Percentiles rank a stretch among this genome's conserved stretches.
phyloP scores from a whole-genome alignment of 1,140 invertebrate genomes.

The Euwallacea fornicatus region DNA sequence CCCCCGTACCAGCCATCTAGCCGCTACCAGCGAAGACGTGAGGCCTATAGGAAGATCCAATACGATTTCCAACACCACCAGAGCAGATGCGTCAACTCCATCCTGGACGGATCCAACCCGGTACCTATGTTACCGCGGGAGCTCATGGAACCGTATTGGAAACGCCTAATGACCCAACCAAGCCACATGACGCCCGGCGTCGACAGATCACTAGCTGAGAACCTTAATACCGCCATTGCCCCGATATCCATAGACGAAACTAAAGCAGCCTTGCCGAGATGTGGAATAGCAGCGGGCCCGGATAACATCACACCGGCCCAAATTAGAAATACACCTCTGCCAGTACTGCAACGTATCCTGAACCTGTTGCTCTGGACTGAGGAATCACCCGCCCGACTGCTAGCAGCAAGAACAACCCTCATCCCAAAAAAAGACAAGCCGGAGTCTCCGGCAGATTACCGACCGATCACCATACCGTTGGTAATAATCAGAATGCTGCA shows the following conservation, averaged over 20 bases:
- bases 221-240: background rate
- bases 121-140: background rate
- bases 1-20: background rate
- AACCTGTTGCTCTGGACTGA: background rate
- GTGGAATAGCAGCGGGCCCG: background rate
- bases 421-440: conserved; percentile 8
- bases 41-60: background rate
- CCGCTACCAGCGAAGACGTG: background rate
- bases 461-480: conserved; percentile 13
- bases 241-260: conserved; percentile 5
- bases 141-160: background rate
- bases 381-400: background rate
- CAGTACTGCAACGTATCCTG: background rate
- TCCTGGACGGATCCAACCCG: background rate
- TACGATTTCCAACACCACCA: background rate
- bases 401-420: background rate
- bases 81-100: background rate
- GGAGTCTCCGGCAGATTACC: background rate
- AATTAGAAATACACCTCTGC: background rate
- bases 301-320: background rate
- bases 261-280: background rate
- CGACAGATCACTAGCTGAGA: background rate
- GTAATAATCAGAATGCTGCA: background rate
- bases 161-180: background rate
- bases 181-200: background rate